Percentiles rank a stretch among this genome's conserved stretches.
Evolutionary conservation across 2,888 invertebrate genomes (phyloP).

Genomic region (Himalopsyche kuldschensis): DNA sequence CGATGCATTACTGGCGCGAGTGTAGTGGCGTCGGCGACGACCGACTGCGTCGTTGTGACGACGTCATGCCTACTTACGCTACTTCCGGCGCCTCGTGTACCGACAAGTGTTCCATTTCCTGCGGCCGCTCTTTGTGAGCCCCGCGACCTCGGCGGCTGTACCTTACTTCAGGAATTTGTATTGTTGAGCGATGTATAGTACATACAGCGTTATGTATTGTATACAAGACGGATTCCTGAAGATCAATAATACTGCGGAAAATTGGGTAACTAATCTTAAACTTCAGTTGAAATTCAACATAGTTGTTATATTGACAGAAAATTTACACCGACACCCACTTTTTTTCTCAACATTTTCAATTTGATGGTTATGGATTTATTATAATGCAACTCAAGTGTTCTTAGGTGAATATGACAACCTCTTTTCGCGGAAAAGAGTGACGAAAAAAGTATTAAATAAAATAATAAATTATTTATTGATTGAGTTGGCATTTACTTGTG

Average conservation of each 20-base stretch:
- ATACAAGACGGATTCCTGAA: not conserved
- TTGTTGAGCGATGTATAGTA: not conserved
- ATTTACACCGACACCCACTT: no score
- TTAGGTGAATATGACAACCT: no score
- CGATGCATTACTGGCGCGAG: not conserved
- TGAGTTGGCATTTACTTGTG: no score
- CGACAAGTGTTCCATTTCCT: constrained; percentile 34
- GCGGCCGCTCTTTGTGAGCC: constrained; percentile 19
- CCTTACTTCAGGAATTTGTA: not conserved
- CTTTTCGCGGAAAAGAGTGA: no score
- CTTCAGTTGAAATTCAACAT: no score
- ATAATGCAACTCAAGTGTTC: no score
- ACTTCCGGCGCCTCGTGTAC: constrained; percentile 20
- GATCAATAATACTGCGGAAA: not conserved
- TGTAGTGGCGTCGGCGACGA: not conserved
- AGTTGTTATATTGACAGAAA: no score
- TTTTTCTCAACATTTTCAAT: no score
- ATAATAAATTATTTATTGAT: no score
- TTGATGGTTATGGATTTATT: no score
- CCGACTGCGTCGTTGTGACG: not conserved
- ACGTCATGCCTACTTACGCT: not conserved
- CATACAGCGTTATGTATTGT: not conserved
- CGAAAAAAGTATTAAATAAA: no score
- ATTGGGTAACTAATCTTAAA: not conserved
- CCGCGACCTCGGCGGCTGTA: not conserved